Evolutionary conservation across 1,140 invertebrate genomes (phyloP).

Genomic region (Atta cephalotes): DNA sequence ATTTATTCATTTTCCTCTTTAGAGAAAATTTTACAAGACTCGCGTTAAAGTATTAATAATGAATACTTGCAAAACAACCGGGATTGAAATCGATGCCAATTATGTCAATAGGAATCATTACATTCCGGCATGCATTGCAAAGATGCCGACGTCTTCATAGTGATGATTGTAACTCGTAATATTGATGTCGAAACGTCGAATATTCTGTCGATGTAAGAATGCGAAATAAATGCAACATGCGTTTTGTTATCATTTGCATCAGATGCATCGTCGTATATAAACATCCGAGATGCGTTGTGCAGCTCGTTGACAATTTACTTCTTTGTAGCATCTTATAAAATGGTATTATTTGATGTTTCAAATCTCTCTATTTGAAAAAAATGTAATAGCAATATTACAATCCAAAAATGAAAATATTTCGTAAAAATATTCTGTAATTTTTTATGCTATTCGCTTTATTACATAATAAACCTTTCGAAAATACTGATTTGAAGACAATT

Average conservation of each 20-base stretch:
- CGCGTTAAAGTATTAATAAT: not conserved
- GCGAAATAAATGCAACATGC: constrained; percentile 28
- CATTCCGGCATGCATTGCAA: not conserved
- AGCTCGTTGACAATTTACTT: not conserved
- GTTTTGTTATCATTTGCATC: constrained; percentile 5
- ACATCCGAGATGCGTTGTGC: constrained; percentile 15
- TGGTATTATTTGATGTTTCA: not conserved
- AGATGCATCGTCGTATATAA: not conserved
- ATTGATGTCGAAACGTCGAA: constrained; percentile 30
- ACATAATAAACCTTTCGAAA: not conserved
- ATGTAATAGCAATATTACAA: not conserved
- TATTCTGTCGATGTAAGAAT: not conserved
- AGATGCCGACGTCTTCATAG: not conserved
- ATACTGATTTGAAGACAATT: not conserved
- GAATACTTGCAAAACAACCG: constrained; percentile 21
- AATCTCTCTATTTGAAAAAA: not conserved
- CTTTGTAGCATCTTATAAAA: not conserved
- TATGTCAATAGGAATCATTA: not conserved
- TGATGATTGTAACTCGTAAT: constrained; percentile 25
- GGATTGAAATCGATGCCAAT: not conserved
- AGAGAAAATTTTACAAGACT: constrained; percentile 20
- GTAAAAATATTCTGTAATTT: not conserved
- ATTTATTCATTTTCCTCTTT: constrained; percentile 17
- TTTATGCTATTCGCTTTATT: not conserved
- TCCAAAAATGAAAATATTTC: not conserved